Evolutionary conservation across 1,140 invertebrate genomes (phyloP).

Genomic region (Polypedilum vanderplanki): DNA sequence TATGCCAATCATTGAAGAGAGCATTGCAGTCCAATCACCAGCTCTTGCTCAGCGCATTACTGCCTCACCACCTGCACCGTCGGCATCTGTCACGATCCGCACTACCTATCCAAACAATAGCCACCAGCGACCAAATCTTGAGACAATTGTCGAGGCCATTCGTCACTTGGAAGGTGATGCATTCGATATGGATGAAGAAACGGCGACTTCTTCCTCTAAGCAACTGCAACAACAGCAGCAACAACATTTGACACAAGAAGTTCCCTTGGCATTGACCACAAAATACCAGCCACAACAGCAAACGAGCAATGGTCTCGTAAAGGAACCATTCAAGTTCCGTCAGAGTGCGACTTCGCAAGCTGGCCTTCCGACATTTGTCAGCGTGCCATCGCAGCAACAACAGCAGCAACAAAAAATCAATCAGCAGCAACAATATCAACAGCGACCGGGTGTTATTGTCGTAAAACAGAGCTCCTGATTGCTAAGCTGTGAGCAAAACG

Average conservation of each 20-base stretch:
- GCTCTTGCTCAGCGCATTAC: not conserved
- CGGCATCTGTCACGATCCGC: not conserved
- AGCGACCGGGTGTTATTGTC: constrained; percentile 77
- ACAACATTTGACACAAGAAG: constrained; percentile 48
- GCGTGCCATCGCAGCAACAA: constrained; percentile 36
- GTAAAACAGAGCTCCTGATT: constrained; percentile 59
- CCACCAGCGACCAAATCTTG: constrained; percentile 73
- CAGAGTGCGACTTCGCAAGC: constrained; percentile 35
- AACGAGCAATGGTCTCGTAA: constrained; percentile 35
- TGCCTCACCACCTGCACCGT: not conserved
- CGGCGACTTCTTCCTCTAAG: constrained; percentile 35
- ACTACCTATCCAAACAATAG: constrained; percentile 32
- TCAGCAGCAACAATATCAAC: constrained; percentile 35
- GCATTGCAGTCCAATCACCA: constrained; percentile 35
- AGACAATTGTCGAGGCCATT: constrained; percentile 97
- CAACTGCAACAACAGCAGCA: constrained; percentile 22
- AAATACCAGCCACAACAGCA: constrained; percentile 44
- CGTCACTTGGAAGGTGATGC: constrained; percentile 92
- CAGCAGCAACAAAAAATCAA: constrained; percentile 49
- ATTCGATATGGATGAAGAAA: constrained; percentile 60
- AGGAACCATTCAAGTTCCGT: constrained; percentile 33
- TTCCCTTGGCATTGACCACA: constrained; percentile 66
- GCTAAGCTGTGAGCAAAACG: constrained; percentile 29
- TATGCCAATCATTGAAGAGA: constrained; percentile 38
- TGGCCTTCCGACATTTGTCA: constrained; percentile 32